Percentiles rank a stretch among this genome's conserved stretches.
Evolutionary conservation across 2,113 vertebrate genomes (phyloP).

Genomic region (Pagrus major): DNA sequence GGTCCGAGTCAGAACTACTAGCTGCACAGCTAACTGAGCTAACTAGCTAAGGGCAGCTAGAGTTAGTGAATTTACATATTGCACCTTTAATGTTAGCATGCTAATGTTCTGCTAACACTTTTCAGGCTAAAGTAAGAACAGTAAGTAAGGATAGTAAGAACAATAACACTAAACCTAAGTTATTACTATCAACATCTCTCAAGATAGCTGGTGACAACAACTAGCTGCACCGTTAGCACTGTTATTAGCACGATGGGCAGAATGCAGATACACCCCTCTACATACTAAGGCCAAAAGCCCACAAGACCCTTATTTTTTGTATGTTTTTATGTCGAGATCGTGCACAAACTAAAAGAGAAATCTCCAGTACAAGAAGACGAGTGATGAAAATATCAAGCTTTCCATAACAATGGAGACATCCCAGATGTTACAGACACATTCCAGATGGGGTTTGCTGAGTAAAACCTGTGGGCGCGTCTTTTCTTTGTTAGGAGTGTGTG

Average conservation of each 20-base stretch:
- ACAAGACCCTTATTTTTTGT: neutral
- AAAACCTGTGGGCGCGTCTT: neutral
- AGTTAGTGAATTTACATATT: too few relatives aligned
- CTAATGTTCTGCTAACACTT: neutral
- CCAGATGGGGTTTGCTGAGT: conserved; percentile 2
- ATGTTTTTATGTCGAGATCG: neutral
- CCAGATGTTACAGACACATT: neutral
- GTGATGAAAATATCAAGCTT: neutral
- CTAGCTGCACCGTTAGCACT: too few relatives aligned
- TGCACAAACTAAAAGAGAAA: neutral
- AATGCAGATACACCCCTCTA: too few relatives aligned
- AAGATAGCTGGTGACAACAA: too few relatives aligned
- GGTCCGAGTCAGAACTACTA: too few relatives aligned
- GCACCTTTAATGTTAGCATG: neutral
- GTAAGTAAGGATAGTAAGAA: too few relatives aligned
- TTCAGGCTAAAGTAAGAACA: neutral
- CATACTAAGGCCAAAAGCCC: neutral
- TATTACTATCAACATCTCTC: too few relatives aligned
- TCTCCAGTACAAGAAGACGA: neutral
- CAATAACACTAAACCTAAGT: too few relatives aligned
- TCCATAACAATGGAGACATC: too few relatives aligned
- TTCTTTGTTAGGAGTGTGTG: neutral
- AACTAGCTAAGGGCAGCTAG: too few relatives aligned
- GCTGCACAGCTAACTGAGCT: too few relatives aligned
- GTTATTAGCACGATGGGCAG: too few relatives aligned